phyloP scores from a whole-genome alignment of 2,888 invertebrate species.

The Amaurobius ferox region DNA sequence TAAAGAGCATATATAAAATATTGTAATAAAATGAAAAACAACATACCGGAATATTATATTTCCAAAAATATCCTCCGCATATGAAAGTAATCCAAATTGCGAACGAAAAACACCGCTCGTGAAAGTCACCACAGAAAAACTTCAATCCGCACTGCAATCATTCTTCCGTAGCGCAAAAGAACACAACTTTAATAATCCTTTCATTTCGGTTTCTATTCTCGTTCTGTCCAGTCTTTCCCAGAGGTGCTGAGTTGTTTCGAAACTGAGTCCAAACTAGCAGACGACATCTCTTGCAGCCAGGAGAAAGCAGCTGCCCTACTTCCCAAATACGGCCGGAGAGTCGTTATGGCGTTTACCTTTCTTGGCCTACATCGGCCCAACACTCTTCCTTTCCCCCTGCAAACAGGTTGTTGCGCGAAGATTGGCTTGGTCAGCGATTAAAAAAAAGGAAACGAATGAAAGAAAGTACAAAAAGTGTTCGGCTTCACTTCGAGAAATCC shows the following conservation, averaged over 20 bases:
- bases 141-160: background rate
- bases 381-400: constrained; percentile 20
- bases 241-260: constrained; percentile 52
- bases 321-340: constrained; percentile 60
- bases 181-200: background rate
- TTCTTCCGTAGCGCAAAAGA: background rate
- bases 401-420: constrained; percentile 42
- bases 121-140: no score
- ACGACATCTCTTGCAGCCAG: constrained; percentile 48
- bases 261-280: constrained; percentile 60
- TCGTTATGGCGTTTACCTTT: constrained; percentile 63
- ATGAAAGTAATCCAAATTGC: no score
- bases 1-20: no score
- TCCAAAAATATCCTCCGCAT: no score
- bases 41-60: no score
- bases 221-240: constrained; percentile 18
- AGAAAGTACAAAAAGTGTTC: constrained; percentile 1
- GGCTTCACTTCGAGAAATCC: background rate
- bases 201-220: constrained; percentile 2
- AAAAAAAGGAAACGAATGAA: background rate
- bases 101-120: no score
- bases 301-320: constrained; percentile 66
- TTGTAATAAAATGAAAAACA: no score
- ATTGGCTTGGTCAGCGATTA: constrained; percentile 40
- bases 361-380: constrained; percentile 65